Evolutionary conservation across 2,797 vertebrate species (phyloP), one percentile per base, ranked within the genome.

Genomic region (Balearica regulorum): DNA sequence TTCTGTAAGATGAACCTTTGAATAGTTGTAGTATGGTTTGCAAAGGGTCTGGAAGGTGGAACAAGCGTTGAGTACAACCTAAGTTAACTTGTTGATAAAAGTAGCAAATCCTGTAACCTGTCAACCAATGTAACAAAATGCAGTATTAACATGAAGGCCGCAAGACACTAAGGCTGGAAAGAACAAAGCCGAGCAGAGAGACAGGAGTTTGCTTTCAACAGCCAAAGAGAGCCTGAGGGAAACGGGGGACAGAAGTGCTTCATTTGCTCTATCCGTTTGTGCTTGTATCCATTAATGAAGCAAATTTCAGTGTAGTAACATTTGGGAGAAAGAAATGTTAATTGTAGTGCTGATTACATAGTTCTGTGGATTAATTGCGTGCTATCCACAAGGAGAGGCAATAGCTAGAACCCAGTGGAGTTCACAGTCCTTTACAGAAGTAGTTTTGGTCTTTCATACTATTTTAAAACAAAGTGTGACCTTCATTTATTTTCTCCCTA

Each of bases 401-500:
- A 41, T 29, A 87, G 64, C 44, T 57, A 43, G 64, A 93, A 43
- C 57, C 61, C 75, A 73, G 4, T 49, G 48, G 68, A 71, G 24
- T 70, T 88, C n/a, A 43, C 4, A 75, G 9, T 22, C 31, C 62
- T 76, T 81, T 41, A 39, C 2, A 4, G 61, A 78, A 71, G 53
- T 69, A 16, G 20, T 72, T 94, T 73, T 53, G 46, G 60, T 46
- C 80, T 89, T 95, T 85, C 28, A 58, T n/a, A 41, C 16, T 79
- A n/a, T 82, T 89, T 84, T 91, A 77, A 93, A 85, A 51, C 9
- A 6, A 92, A 94, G 13, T 1, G 12, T 91, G 79, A 94, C 66
- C 13, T 89, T 60, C 18, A 8, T 54, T 66, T 85, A 6, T 91
- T 95, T 97, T 83, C 79, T 89, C 91, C 76, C 87, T 94, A 99